Conservation (phyloP, 2,888 invertebrate species). For the Drosophila hawaiiensis region DNA sequence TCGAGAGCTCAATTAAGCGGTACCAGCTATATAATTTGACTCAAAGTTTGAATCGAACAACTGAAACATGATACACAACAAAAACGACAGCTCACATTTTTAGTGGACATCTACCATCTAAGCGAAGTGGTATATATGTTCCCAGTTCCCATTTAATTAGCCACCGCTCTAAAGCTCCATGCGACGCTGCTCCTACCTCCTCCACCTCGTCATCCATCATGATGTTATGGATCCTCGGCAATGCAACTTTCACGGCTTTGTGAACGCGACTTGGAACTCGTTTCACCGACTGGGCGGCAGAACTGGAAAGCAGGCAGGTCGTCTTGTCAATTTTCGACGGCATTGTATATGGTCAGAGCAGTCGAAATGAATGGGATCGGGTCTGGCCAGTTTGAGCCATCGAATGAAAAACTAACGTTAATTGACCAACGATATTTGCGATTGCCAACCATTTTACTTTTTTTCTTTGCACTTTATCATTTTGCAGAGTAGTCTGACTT, state of each 20-base stretch:
- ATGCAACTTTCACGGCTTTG: constrained; percentile 50
- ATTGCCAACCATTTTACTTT: constrained; percentile 11
- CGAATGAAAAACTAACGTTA: constrained; percentile 5
- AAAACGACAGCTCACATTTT: constrained; percentile 21
- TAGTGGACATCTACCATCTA: constrained; percentile 15
- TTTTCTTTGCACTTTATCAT: constrained; percentile 14
- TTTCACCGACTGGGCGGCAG: constrained; percentile 24
- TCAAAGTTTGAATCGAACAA: no score
- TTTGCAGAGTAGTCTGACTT: constrained; percentile 31
- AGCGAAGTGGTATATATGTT: constrained; percentile 28
- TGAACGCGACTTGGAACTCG: constrained; percentile 40
- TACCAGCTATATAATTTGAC: not conserved
- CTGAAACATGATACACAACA: not conserved
- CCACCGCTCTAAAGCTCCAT: not conserved
- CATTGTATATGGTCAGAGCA: constrained; percentile 48
- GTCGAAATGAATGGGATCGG: constrained; percentile 47
- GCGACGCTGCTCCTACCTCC: not conserved
- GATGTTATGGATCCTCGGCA: constrained; percentile 18
- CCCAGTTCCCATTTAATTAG: constrained; percentile 34
- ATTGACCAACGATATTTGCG: constrained; percentile 12
- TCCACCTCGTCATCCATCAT: no score
- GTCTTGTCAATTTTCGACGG: constrained; percentile 8
- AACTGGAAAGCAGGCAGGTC: constrained; percentile 36
- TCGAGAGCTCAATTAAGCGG: not conserved
- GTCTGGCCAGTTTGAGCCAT: constrained; percentile 61